These are phyloP conservation scores for Petrophora chlorosata DNA, from an alignment of 2,888 invertebrate species.

Conservation along the genomic window DNA sequence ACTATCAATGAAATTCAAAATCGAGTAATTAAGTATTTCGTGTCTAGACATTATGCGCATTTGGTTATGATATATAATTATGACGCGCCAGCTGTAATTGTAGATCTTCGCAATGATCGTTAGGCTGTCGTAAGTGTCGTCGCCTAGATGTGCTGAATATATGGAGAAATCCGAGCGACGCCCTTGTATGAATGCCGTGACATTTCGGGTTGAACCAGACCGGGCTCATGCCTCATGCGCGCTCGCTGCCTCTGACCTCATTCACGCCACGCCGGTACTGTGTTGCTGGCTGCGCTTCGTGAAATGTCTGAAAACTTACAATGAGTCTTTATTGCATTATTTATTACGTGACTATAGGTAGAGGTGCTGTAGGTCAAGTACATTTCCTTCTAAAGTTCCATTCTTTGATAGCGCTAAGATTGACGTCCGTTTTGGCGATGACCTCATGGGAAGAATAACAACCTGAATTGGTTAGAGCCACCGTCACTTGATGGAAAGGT, in stretches of 20 bases:
- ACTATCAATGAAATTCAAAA: conserved; percentile 25
- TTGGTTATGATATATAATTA: conserved; percentile 4
- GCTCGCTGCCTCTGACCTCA: conserved; percentile 50
- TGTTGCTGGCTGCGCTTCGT: conserved; percentile 40
- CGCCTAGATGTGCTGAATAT: conserved; percentile 29
- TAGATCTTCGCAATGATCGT: conserved; percentile 33
- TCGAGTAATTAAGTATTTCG: conserved; percentile 23
- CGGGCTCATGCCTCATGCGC: conserved; percentile 43
- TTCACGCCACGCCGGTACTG: conserved; percentile 31
- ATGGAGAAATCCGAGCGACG: conserved; percentile 47
- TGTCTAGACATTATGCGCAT: conserved; percentile 2
- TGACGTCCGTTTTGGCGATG: neutral
- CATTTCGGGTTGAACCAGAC: conserved; percentile 58
- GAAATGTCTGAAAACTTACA: conserved; percentile 57
- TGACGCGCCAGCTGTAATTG: conserved; percentile 13
- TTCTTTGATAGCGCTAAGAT: conserved; percentile 11
- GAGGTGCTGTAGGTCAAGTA: conserved; percentile 30
- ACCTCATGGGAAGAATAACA: conserved; percentile 1
- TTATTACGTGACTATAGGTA: conserved; percentile 20
- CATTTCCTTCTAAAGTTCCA: conserved; percentile 27
- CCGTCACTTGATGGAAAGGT: neutral
- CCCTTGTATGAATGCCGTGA: conserved; percentile 68
- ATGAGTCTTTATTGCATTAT: conserved; percentile 20
- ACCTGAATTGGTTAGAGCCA: neutral
- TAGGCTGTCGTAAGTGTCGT: conserved; percentile 7